Evolutionary conservation across 2,113 vertebrate species (phyloP).

Genomic region (Leuciscus idus): DNA sequence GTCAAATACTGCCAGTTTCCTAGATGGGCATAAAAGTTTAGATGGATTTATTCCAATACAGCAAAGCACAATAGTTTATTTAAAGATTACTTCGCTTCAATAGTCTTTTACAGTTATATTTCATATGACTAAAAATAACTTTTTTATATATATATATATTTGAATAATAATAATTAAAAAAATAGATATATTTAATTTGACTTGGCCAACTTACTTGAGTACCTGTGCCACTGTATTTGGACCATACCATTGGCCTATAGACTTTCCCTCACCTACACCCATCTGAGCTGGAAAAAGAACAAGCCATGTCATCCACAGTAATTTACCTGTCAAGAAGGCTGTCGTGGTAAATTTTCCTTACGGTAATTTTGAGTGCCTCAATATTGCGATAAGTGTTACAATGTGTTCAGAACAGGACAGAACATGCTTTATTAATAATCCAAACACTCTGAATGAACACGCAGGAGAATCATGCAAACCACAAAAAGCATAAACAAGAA

Average conservation of each 20-base stretch:
- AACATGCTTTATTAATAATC: too few relatives aligned
- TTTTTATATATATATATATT: neutral
- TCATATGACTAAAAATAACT: neutral
- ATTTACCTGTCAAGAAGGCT: neutral
- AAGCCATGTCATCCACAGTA: neutral
- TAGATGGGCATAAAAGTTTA: constrained; percentile 60
- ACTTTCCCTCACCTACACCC: constrained; percentile 98
- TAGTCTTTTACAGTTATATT: neutral
- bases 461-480: too few relatives aligned
- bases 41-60: neutral
- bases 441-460: too few relatives aligned
- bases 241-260: constrained; percentile 98
- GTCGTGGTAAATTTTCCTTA: too few relatives aligned
- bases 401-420: too few relatives aligned
- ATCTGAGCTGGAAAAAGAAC: constrained; percentile 87
- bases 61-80: neutral
- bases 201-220: constrained; percentile 85
- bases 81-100: neutral
- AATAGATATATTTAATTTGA: neutral
- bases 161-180: neutral
- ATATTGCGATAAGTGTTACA: too few relatives aligned
- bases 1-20: constrained; percentile 94
- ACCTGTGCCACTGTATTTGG: constrained; percentile 98
- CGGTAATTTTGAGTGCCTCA: too few relatives aligned
- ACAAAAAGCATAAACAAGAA: too few relatives aligned